Evolutionary conservation across 2,113 vertebrate genomes (phyloP).

Genomic region (Pangasianodon hypophthalmus): DNA sequence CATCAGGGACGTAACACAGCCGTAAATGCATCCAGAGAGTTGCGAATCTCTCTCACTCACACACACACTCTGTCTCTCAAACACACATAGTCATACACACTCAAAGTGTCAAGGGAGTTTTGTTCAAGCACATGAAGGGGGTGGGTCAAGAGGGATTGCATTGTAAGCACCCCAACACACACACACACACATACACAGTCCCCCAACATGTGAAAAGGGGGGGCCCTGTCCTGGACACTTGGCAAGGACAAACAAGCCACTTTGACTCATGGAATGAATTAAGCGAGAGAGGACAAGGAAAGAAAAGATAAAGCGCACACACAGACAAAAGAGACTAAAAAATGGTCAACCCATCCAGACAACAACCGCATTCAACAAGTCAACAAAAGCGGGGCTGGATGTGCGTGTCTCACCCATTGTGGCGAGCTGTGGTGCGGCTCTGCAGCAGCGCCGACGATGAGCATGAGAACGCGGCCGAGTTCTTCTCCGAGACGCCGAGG

Average conservation of each 20-base stretch:
- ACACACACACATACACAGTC: slow-evolving; percentile 31
- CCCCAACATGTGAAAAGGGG: slow-evolving; percentile 52
- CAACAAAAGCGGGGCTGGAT: slow-evolving; percentile 53
- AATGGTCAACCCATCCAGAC: slow-evolving; percentile 29
- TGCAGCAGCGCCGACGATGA: slow-evolving; percentile 50
- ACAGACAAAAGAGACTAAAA: slow-evolving; percentile 31
- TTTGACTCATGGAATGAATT: slow-evolving; percentile 43
- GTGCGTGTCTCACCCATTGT: slow-evolving; percentile 59
- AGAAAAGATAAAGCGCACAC: slow-evolving; percentile 41
- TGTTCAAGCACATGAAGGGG: slow-evolving; percentile 48
- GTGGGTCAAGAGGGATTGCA: slow-evolving; percentile 51
- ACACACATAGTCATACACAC: slow-evolving; percentile 31
- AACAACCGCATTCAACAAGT: slow-evolving; percentile 58
- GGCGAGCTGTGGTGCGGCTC: slow-evolving; percentile 53
- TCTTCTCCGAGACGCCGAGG: slow-evolving; percentile 51
- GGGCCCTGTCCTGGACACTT: slow-evolving; percentile 51
- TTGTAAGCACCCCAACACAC: slow-evolving; percentile 40
- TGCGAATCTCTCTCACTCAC: neutral
- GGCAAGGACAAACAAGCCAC: slow-evolving; percentile 57
- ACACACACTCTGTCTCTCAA: neutral
- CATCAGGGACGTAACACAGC: slow-evolving; percentile 47
- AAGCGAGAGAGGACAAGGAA: slow-evolving; percentile 21
- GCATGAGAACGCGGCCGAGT: slow-evolving; percentile 54
- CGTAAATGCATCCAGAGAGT: slow-evolving; percentile 18
- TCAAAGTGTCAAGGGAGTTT: slow-evolving; percentile 49